Conservation (phyloP, 1,140 invertebrate genomes). For the Cydia amplana region DNA sequence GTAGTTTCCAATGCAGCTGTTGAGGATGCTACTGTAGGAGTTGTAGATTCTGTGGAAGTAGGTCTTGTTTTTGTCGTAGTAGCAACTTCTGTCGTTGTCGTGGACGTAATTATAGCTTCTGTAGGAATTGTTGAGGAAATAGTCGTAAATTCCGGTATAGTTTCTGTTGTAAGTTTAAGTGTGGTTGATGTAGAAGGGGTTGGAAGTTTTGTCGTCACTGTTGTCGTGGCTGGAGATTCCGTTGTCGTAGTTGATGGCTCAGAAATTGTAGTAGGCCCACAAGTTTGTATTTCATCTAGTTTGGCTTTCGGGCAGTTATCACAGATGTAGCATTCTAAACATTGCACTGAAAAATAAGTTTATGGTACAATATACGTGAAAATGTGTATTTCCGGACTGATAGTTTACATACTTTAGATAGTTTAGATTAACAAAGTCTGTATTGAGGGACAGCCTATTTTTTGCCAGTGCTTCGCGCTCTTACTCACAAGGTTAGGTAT, state of each 20-base stretch:
- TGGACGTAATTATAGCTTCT: neutral
- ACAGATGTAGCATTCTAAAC: constrained; percentile 43
- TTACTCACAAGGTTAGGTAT: no score
- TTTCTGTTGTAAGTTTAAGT: neutral
- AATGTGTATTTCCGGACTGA: no score
- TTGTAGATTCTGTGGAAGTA: neutral
- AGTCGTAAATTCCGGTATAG: neutral
- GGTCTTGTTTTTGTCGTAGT: neutral
- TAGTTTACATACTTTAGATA: no score
- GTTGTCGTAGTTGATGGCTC: neutral
- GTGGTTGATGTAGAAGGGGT: neutral
- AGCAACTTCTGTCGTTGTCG: neutral
- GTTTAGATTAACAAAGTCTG: no score
- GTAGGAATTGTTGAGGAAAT: neutral
- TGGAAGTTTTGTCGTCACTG: neutral
- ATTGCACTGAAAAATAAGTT: constrained; percentile 40
- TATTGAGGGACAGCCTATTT: no score
- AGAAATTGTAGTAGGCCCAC: constrained; percentile 3
- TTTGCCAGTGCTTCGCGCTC: no score
- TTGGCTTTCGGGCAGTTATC: constrained; percentile 13
- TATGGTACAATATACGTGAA: no score
- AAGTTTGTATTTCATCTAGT: constrained; percentile 24
- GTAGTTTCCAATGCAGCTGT: neutral
- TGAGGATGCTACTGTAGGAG: neutral
- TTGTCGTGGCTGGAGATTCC: neutral